Evolutionary conservation across 2,797 vertebrate species (phyloP), one percentile per base, ranked within the genome.

Genomic region (Austrolebias charrua): DNA sequence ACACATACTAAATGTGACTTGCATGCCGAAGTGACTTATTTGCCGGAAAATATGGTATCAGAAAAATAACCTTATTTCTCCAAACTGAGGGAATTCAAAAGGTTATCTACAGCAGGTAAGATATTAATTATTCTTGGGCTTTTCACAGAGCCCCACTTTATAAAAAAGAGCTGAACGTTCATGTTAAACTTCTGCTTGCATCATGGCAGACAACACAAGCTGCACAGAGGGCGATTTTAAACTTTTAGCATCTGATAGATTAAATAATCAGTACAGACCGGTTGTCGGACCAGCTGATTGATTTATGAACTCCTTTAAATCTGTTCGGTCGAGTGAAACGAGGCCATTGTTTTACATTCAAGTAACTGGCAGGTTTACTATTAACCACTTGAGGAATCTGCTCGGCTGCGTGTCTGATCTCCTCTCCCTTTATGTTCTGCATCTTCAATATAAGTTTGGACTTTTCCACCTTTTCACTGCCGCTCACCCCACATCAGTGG

Each of bases 331-430:
- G 43, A 6, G 3, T n/a, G 12, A 60, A 58, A 66, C 40, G 6
- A 49, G 16, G 31, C 18, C 24, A 58, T 75, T 66, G 68, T 48
- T 80, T 55, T 48, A 19, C 11, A 70, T 73, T 33, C 43, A 0
- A 24, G 43, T 6, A 4, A 6, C 33, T 63, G 59, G 2, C 59
- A 63, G 50, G 47, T 51, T 31, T 55, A 67, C 46, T 65, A 61
- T 71, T 20, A 66, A 73, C 29, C 57, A 44, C 40, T 50, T 53
- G 7, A 35, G 16, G 5, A 28, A 10, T 13, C 42, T 11, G 2
- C 18, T 16, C 15, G 31, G 43, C 24, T 59, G 35, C 19, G 61
- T 58, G 50, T 60, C 24, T 40, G 13, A 43, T 64, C 29, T 46
- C n/a, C 33, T 18, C 10, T 7, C 9, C 1, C 4, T 28, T 16